phyloP scores from a whole-genome alignment of 2,113 vertebrate genomes.

The Equus quagga region DNA sequence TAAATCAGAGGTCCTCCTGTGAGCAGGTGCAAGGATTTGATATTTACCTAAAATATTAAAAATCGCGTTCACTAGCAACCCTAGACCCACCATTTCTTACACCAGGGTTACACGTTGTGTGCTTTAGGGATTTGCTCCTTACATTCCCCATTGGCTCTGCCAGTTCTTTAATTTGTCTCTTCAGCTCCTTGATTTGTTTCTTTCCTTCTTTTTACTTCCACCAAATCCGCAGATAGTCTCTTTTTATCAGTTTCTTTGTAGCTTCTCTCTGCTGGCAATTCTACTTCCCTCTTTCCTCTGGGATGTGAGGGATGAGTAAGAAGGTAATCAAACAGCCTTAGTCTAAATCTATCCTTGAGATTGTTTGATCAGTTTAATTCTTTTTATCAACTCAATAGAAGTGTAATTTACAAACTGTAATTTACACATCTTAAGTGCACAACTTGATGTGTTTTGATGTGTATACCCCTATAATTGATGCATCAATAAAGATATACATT shows the following conservation, averaged over 20 bases:
- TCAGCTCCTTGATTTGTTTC: not conserved
- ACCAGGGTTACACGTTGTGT: not conserved
- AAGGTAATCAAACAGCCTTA: not conserved
- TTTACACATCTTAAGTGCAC: not conserved
- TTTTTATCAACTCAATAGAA: not conserved
- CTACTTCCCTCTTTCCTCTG: not conserved
- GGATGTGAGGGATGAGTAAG: not conserved
- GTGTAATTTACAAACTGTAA: not conserved
- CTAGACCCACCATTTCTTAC: not conserved
- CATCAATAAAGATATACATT: not conserved
- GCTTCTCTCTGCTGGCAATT: not conserved
- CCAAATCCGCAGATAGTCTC: not conserved
- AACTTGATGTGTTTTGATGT: not conserved
- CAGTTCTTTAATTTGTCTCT: not conserved
- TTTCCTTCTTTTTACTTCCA: not conserved
- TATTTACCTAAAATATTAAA: not conserved
- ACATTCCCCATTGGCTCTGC: not conserved
- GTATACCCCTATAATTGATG: not conserved
- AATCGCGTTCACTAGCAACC: not conserved
- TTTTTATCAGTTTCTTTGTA: not conserved
- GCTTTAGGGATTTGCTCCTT: not conserved
- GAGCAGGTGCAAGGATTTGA: not conserved
- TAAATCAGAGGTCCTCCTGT: not conserved
- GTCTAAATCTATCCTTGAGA: not conserved
- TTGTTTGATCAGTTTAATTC: not conserved